Conservation (phyloP, 2,888 invertebrate species). For the Petrolisthes manimaculis region DNA sequence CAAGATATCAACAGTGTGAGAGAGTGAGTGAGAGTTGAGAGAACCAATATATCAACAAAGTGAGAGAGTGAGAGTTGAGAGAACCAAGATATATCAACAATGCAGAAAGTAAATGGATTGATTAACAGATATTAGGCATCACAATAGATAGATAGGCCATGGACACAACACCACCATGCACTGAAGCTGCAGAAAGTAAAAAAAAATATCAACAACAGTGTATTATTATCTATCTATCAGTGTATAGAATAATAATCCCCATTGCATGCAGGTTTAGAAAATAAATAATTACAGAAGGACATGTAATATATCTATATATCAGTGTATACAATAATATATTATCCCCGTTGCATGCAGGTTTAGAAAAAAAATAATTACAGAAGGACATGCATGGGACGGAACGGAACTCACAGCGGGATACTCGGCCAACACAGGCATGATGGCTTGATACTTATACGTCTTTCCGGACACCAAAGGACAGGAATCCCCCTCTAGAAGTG, state of each 20-base stretch:
- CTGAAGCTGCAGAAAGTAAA: no score
- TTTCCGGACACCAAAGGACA: slow-evolving; percentile 48
- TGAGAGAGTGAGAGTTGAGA: no score
- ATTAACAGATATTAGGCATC: no score
- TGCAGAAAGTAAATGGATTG: no score
- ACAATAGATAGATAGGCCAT: no score
- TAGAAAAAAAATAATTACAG: not conserved
- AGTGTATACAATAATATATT: not conserved
- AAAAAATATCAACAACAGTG: no score
- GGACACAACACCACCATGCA: no score
- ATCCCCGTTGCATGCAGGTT: not conserved
- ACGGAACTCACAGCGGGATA: slow-evolving; percentile 52
- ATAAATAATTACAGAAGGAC: not conserved
- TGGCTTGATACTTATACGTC: slow-evolving; percentile 38
- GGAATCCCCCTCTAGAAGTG: slow-evolving; percentile 24
- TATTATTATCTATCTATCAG: not conserved
- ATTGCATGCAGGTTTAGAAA: not conserved
- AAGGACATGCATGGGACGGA: not conserved
- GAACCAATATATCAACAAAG: no score
- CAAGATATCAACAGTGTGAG: no score
- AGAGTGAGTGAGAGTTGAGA: no score
- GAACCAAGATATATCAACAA: no score
- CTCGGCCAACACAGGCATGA: slow-evolving; percentile 46
- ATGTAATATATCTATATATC: no score
- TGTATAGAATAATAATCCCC: not conserved